Conservation (phyloP, 2,113 vertebrate genomes). For the Centropus unirufus region DNA sequence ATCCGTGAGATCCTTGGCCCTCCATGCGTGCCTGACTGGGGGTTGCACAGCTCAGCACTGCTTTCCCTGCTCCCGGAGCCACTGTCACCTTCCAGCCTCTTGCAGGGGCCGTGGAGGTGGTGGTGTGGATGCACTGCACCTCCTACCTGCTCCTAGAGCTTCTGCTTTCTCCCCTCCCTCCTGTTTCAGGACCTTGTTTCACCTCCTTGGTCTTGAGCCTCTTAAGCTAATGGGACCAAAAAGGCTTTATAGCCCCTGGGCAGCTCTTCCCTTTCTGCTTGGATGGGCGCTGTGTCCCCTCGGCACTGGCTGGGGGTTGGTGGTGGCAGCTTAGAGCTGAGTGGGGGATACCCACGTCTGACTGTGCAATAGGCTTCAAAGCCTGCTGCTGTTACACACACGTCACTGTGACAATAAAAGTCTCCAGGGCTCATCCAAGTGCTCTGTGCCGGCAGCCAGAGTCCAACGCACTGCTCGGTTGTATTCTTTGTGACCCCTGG, state of each 20-base stretch:
- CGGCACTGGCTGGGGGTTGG: fast-evolving
- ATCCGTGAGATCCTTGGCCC: neutral
- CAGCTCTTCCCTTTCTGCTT: neutral
- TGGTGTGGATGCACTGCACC: neutral
- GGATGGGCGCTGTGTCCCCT: neutral
- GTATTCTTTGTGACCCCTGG: neutral
- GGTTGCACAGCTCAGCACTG: neutral
- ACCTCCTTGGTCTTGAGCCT: neutral
- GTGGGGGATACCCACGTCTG: neutral
- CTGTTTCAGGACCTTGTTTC: neutral
- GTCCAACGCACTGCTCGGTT: neutral
- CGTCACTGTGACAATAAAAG: constrained; percentile 11
- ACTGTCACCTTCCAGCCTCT: fast-evolving
- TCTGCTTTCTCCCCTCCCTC: neutral
- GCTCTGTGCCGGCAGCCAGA: neutral
- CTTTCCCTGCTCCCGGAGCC: fast-evolving
- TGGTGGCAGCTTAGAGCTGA: neutral
- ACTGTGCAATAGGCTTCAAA: neutral
- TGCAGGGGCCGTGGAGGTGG: fast-evolving
- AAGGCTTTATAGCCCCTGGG: neutral
- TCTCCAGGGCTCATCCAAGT: neutral
- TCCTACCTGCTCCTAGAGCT: neutral
- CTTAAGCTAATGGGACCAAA: neutral
- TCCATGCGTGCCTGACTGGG: neutral
- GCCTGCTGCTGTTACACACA: neutral